A percentile compares a stretch with the other conserved stretches of the same genome.
Conservation (phyloP, 2,888 invertebrate genomes). For the Cheilosia pagana region DNA sequence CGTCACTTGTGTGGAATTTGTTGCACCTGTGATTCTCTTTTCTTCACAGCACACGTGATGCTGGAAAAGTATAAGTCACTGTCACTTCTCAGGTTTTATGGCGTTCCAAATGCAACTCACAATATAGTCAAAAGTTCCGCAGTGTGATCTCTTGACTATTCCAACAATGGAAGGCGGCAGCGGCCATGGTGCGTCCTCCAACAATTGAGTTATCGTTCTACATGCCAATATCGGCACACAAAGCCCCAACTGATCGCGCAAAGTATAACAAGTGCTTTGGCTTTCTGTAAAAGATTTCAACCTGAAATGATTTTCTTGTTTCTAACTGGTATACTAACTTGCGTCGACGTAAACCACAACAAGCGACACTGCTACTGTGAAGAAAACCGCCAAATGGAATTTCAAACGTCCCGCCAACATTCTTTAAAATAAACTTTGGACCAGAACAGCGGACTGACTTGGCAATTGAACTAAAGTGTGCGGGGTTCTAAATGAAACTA, state of each 20-base stretch:
- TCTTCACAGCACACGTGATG: slow-evolving; percentile 56
- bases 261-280: background rate
- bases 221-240: slow-evolving; percentile 63
- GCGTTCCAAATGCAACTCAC: slow-evolving; percentile 31
- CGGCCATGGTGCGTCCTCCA: slow-evolving; percentile 20
- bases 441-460: background rate
- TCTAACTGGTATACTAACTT: background rate
- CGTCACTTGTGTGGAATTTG: background rate
- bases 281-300: background rate
- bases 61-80: background rate
- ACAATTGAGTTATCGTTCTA: slow-evolving; percentile 44
- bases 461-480: background rate
- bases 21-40: background rate
- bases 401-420: background rate
- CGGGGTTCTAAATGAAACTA: slow-evolving; percentile 3
- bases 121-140: slow-evolving; percentile 36
- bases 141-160: slow-evolving; percentile 38
- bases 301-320: background rate
- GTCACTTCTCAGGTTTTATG: background rate
- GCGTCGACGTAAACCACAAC: background rate
- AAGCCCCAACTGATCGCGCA: slow-evolving; percentile 26
- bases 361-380: background rate
- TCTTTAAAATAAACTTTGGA: background rate
- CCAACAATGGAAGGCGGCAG: slow-evolving; percentile 40
- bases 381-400: background rate